Percentiles rank a stretch among this genome's conserved stretches.
Evolutionary conservation across 2,888 invertebrate genomes (phyloP).

Genomic region (Trachelus troglodyta): DNA sequence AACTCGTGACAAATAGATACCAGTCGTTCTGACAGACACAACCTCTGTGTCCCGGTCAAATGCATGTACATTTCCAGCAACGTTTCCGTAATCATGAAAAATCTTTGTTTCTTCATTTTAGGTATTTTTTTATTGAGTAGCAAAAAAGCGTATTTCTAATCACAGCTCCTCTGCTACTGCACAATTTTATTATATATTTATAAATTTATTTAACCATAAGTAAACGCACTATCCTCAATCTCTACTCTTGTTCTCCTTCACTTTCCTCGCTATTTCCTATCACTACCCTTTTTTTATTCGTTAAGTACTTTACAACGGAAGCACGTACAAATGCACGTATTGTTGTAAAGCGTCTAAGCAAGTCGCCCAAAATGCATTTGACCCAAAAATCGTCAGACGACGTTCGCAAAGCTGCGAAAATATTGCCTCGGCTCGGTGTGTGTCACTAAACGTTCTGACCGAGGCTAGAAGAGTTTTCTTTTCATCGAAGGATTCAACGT

Average conservation of each 20-base stretch:
- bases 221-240: not conserved
- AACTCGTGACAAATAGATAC: not conserved
- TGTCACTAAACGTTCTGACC: not conserved
- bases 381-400: not conserved
- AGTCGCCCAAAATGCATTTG: not conserved
- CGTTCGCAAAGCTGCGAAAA: not conserved
- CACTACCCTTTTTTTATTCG: too few relatives aligned
- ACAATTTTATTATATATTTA: not conserved
- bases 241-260: not conserved
- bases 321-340: not conserved
- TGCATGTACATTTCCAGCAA: not conserved
- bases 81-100: not conserved
- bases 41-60: not conserved
- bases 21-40: not conserved
- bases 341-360: not conserved
- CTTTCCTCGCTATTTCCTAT: not conserved
- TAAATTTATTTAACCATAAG: not conserved
- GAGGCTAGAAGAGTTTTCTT: not conserved
- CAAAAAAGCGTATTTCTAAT: not conserved
- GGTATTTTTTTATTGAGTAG: not conserved
- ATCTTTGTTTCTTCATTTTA: not conserved
- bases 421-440: not conserved
- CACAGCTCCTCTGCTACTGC: not conserved
- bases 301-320: not conserved
- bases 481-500: not conserved